Conservation (phyloP, 2,888 invertebrate species). For the Rhyacophila evoluta region DNA sequence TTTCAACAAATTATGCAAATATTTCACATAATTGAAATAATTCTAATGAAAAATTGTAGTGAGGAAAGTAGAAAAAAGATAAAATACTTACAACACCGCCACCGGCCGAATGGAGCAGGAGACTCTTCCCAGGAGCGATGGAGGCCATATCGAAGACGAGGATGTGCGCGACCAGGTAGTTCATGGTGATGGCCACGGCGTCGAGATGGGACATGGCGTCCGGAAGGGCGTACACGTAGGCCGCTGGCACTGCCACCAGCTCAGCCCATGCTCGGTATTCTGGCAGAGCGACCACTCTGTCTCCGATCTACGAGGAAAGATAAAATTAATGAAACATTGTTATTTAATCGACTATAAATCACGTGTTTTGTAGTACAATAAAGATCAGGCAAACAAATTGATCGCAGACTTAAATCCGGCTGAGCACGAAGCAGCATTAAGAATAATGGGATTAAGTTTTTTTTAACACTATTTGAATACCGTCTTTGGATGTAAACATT, state of each 20-base stretch:
- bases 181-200: slow-evolving; percentile 87
- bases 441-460: too few species aligned
- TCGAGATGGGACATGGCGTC: slow-evolving; percentile 81
- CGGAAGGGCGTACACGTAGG: slow-evolving; percentile 83
- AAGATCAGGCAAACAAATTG: too few species aligned
- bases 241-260: slow-evolving; percentile 82
- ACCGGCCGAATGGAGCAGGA: slow-evolving; percentile 87
- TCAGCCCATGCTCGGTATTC: slow-evolving; percentile 91
- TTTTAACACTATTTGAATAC: too few species aligned
- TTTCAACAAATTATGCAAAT: too few species aligned
- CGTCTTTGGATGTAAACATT: too few species aligned
- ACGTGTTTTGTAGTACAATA: too few species aligned
- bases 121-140: slow-evolving; percentile 81
- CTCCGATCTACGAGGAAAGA: slow-evolving; percentile 73
- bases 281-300: slow-evolving; percentile 85
- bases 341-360: too few species aligned
- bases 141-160: slow-evolving; percentile 87
- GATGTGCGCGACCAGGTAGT: slow-evolving; percentile 88
- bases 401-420: too few species aligned
- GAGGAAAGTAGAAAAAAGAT: neutral
- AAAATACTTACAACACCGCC: slow-evolving; percentile 86
- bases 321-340: too few species aligned
- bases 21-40: too few species aligned
- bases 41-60: too few species aligned
- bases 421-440: too few species aligned